Evolutionary conservation across 35 echinoderm and acorn worm species (phyloP).

Genomic region (Amphiura filiformis): DNA sequence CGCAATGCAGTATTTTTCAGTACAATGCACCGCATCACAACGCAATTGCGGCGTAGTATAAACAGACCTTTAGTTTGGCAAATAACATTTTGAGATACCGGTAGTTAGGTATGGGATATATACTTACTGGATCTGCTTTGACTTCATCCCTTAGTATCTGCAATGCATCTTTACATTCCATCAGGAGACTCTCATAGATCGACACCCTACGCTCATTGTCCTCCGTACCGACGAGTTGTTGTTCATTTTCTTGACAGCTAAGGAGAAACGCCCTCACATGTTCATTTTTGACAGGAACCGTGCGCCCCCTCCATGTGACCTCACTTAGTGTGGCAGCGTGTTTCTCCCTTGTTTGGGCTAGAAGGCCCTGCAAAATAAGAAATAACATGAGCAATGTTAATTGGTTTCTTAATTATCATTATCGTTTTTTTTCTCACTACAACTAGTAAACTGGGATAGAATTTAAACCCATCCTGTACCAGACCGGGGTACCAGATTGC

Average conservation of each 20-base stretch:
- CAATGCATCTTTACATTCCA: conserved; percentile 94
- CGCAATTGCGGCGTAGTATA: too few relatives aligned
- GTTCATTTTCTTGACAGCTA: conserved; percentile 85
- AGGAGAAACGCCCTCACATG: conserved; percentile 70
- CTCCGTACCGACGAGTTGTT: conserved; percentile 51
- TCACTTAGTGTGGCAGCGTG: conserved; percentile 93
- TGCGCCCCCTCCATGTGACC: conserved; percentile 93
- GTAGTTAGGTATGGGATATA: too few relatives aligned
- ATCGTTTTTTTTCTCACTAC: too few relatives aligned
- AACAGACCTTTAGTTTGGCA: too few relatives aligned
- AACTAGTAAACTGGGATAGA: too few relatives aligned
- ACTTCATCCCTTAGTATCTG: conserved; percentile 93
- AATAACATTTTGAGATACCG: too few relatives aligned
- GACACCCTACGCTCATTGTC: conserved; percentile 87
- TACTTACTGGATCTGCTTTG: conserved; percentile 88
- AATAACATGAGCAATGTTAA: not conserved
- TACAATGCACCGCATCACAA: too few relatives aligned
- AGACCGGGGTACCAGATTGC: too few relatives aligned
- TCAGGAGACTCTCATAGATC: conserved; percentile 89
- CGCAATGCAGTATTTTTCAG: too few relatives aligned
- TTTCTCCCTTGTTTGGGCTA: conserved; percentile 91
- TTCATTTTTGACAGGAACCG: conserved; percentile 80
- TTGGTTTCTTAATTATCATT: too few relatives aligned
- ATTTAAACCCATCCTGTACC: too few relatives aligned
- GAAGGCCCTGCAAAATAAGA: conserved; percentile 52